These are phyloP conservation scores for Pristiophorus japonicus DNA, from an alignment of 2,113 vertebrate species.

Conservation along the genomic window DNA sequence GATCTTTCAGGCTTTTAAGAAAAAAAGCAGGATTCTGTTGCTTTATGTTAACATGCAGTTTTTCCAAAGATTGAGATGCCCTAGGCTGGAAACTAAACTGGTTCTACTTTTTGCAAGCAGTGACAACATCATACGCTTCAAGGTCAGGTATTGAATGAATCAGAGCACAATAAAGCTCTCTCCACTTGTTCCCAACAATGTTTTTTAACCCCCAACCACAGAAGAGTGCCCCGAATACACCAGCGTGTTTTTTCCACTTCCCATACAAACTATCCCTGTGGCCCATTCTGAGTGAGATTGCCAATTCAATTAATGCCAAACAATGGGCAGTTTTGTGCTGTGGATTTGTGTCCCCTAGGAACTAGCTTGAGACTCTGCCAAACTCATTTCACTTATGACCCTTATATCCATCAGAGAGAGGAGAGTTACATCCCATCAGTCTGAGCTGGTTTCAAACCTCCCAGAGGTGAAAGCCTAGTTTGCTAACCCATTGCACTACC, in stretches of 20 bases:
- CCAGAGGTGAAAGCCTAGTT: conserved; percentile 4
- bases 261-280: background rate
- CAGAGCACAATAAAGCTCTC: background rate
- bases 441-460: conserved; percentile 5
- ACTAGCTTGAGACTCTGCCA: background rate
- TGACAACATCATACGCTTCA: background rate
- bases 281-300: background rate
- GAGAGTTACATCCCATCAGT: background rate
- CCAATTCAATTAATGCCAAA: conserved; percentile 21
- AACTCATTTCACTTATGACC: conserved; percentile 24
- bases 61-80: background rate
- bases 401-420: background rate
- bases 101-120: background rate
- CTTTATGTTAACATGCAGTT: background rate
- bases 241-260: background rate
- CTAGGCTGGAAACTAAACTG: background rate
- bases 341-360: background rate
- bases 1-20: background rate
- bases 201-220: background rate
- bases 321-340: conserved; percentile 1
- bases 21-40: background rate
- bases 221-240: background rate
- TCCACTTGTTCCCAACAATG: background rate
- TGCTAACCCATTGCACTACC: background rate
- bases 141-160: background rate